These are phyloP conservation scores for Trogon melanurus DNA, from an alignment of 2,113 vertebrate species.

Conservation along the genomic window DNA sequence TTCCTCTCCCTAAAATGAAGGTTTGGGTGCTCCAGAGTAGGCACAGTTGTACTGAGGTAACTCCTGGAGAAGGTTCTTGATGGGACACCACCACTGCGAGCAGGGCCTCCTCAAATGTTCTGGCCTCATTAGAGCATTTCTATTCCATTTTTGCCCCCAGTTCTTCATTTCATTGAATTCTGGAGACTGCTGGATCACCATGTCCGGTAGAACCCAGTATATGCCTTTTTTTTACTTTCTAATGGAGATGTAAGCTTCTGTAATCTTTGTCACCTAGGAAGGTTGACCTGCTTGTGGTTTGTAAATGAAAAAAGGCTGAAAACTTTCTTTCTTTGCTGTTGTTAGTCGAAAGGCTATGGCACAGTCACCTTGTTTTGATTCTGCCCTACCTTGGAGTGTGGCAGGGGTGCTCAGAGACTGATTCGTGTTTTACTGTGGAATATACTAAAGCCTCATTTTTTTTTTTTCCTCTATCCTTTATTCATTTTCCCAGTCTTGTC, in stretches of 20 bases:
- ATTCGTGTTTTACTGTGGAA: neutral
- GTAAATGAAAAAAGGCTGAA: neutral
- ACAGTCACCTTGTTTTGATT: neutral
- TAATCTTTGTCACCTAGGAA: neutral
- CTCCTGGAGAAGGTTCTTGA: neutral
- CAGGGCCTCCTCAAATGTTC: neutral
- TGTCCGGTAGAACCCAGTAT: neutral
- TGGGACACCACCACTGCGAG: neutral
- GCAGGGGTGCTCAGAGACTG: neutral
- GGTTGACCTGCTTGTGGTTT: neutral
- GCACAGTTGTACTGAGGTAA: neutral
- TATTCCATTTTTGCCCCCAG: neutral
- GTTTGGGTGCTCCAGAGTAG: neutral
- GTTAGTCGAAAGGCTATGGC: rapidly evolving
- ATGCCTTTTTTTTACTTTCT: neutral
- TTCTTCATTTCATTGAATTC: neutral
- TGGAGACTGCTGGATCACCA: neutral
- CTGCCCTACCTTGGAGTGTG: neutral
- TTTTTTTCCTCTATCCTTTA: neutral
- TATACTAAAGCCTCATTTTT: neutral
- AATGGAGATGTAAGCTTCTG: neutral
- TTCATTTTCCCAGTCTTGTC: neutral
- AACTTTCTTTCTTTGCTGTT: neutral
- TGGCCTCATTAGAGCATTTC: neutral
- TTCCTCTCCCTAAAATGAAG: neutral